Conservation (phyloP, 2,888 invertebrate genomes). For the Leptinotarsa rubiginosa region DNA sequence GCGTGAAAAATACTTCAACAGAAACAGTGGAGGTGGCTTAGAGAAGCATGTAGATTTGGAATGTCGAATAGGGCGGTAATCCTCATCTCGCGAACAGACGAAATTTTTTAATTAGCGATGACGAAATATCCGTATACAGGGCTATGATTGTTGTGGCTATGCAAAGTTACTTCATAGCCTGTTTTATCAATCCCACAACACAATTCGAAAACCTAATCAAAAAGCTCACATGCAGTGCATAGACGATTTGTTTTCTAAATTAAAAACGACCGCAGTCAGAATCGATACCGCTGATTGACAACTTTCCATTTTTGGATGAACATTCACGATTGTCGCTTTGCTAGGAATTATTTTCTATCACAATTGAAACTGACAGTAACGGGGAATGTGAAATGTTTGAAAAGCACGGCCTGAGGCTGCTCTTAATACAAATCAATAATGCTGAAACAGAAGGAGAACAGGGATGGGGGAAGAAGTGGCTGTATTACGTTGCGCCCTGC, state of each 20-base stretch:
- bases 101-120: too few species aligned
- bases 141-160: too few species aligned
- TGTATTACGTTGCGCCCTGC: slow-evolving; percentile 4
- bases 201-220: background rate
- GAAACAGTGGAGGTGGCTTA: too few species aligned
- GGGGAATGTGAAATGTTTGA: slow-evolving; percentile 18
- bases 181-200: too few species aligned
- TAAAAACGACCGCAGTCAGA: slow-evolving; percentile 1
- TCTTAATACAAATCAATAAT: slow-evolving; percentile 25
- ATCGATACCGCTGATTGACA: slow-evolving; percentile 2
- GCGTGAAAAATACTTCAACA: too few species aligned
- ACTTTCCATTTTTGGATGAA: slow-evolving; percentile 6
- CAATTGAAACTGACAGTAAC: slow-evolving; percentile 10
- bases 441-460: slow-evolving; percentile 20
- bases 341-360: background rate
- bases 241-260: background rate
- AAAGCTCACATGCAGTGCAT: background rate
- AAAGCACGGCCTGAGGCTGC: slow-evolving; percentile 14
- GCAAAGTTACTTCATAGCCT: too few species aligned
- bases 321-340: slow-evolving; percentile 4
- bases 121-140: too few species aligned
- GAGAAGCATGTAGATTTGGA: too few species aligned
- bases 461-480: slow-evolving; percentile 13
- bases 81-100: too few species aligned
- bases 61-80: too few species aligned